Evolutionary conservation across 2,797 vertebrate species (phyloP), one percentile per base, ranked within the genome.

Genomic region (Channallabes apus): DNA sequence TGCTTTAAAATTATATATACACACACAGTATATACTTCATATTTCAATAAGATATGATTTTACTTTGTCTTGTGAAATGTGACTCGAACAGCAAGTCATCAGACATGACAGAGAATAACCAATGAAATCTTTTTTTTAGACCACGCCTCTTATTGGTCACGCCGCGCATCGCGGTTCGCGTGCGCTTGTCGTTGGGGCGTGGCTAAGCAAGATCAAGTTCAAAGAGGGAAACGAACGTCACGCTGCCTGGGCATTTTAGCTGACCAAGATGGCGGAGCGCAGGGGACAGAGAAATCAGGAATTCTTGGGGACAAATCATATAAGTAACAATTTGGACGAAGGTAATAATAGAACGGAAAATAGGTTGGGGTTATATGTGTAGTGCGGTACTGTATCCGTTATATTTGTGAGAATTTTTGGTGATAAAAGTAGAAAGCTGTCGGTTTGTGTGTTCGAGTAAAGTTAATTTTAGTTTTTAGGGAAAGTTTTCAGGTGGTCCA

Each of bases 241-340:
- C 92, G 93, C 93, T 54, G 51, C 51, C 51, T 93, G 91, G 93
- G 88, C 80, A 94, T 94, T 95, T 95, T 94, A 94, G 95, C 97
- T 93, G 92, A 93, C 95, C 97, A 98, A 98, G 96, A 98, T 98
- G 97, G 97, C 97, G 97, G 97, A 96, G 92, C 95, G 96, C 94
- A 94, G 95, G 93, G 95, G 93, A 90, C 51, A 91, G 91, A 93
- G 92, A 92, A 94, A 84, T 91, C 92, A 91, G 87, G 93, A 90
- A 91, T 91, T 92, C 91, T 91, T 92, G 85, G 91, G 91, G 32
- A 84, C 86, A 51, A 94, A 92, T 90, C 88, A 87, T 51, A 93
- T 93, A 92, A 90, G 62, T 85, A 86, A 83, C 85, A 86, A 61
- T 41, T 82, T 58, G n/a, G 88, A 89, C 80, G 88, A 94, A 95